phyloP scores from a whole-genome alignment of 53 echinoderm and acorn worm species.

The Crossaster papposus region DNA sequence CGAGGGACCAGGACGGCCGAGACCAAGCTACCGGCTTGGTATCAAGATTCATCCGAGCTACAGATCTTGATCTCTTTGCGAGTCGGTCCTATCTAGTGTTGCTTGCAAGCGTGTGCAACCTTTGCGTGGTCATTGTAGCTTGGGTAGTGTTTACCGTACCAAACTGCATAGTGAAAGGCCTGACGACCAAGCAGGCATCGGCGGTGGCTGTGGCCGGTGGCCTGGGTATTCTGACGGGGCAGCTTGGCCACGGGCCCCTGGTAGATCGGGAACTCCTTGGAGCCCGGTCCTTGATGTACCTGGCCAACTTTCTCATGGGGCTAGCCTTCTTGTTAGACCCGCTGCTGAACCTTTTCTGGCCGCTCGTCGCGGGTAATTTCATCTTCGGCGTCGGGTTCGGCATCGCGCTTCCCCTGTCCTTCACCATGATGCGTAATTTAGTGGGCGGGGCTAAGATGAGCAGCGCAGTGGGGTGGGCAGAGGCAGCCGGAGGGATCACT shows the following conservation, averaged over 20 bases:
- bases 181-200: constrained; percentile 27
- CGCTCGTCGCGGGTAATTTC: constrained; percentile 22
- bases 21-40: neutral
- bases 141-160: constrained; percentile 47
- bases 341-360: neutral
- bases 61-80: constrained; percentile 11
- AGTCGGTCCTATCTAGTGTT: neutral
- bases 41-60: neutral
- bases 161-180: constrained; percentile 1
- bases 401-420: constrained; percentile 12
- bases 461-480: constrained; percentile 36
- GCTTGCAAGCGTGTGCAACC: neutral
- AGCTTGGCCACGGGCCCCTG: constrained; percentile 38
- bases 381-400: constrained; percentile 37
- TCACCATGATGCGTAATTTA: constrained; percentile 22
- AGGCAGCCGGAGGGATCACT: constrained; percentile 7
- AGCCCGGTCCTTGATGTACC: constrained; percentile 16
- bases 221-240: constrained; percentile 35
- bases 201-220: constrained; percentile 16
- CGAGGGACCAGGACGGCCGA: neutral
- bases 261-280: constrained; percentile 5
- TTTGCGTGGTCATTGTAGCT: constrained; percentile 27
- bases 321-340: neutral
- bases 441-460: constrained; percentile 25
- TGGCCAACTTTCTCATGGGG: constrained; percentile 23